Conservation (phyloP, 2,113 vertebrate species). For the Ploceus nigricollis region DNA sequence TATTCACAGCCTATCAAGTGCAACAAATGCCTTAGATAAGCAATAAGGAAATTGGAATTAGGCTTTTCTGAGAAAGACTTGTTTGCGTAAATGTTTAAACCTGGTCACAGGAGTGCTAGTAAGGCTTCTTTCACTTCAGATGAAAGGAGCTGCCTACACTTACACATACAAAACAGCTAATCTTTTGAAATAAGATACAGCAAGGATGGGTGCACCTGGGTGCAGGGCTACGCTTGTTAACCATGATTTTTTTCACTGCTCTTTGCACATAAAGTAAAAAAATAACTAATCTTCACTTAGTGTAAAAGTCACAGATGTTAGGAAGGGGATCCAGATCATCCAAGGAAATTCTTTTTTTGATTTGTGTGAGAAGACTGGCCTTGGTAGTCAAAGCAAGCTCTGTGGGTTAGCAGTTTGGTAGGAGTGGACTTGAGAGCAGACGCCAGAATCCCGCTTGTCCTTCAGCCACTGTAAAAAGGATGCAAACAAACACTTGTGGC, state of each 20-base stretch:
- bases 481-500: neutral
- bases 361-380: neutral
- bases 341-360: neutral
- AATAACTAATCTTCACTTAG: neutral
- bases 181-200: neutral
- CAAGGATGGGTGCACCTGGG: neutral
- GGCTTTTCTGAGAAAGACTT: neutral
- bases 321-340: neutral
- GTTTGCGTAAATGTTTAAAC: neutral
- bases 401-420: neutral
- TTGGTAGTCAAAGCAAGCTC: neutral
- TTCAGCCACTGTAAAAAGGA: neutral
- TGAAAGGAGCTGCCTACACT: neutral
- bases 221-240: neutral
- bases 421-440: neutral
- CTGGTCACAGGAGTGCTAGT: neutral
- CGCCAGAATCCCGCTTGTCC: neutral
- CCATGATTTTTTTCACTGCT: neutral
- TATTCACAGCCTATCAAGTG: neutral
- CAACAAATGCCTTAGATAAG: conserved; percentile 7
- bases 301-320: neutral
- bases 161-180: neutral
- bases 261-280: neutral
- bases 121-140: neutral
- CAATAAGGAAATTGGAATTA: neutral